These are phyloP conservation scores for Capromys pilorides DNA, from an alignment of 2,797 vertebrate genomes.

Conservation along the genomic window DNA sequence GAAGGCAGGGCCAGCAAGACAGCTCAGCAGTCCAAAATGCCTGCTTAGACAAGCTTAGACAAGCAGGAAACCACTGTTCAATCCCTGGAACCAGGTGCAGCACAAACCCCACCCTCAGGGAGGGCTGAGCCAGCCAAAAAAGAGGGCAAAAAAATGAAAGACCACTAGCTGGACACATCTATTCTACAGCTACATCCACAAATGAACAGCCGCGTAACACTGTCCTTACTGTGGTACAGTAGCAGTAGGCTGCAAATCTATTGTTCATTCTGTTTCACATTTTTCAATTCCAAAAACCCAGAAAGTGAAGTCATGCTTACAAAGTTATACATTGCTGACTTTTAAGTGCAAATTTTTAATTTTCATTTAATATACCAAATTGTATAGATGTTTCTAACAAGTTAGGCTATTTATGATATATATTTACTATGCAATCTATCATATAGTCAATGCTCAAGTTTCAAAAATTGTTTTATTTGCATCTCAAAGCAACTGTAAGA, in stretches of 20 bases:
- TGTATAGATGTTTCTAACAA: not conserved
- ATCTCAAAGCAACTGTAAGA: not conserved
- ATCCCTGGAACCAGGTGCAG: too few relatives aligned
- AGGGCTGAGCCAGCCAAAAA: too few relatives aligned
- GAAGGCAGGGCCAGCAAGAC: too few relatives aligned
- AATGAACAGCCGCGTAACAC: not conserved
- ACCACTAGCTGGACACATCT: not conserved
- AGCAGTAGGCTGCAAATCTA: not conserved
- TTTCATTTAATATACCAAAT: not conserved
- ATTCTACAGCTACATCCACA: not conserved
- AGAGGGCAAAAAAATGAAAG: not conserved
- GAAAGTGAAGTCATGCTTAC: not conserved
- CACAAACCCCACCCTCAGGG: too few relatives aligned
- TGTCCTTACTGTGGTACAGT: not conserved
- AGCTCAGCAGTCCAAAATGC: too few relatives aligned
- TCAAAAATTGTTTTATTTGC: not conserved
- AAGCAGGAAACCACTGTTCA: too few relatives aligned
- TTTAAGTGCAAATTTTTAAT: not conserved
- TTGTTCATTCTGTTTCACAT: not conserved
- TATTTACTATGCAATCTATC: not conserved
- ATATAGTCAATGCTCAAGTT: not conserved
- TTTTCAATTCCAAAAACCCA: conserved; percentile 26
- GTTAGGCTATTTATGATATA: not conserved
- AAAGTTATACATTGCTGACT: not conserved
- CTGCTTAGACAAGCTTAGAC: too few relatives aligned